These are phyloP conservation scores for Boulengeromyrus knoepffleri DNA, from an alignment of 2,113 vertebrate genomes.

Conservation along the genomic window DNA sequence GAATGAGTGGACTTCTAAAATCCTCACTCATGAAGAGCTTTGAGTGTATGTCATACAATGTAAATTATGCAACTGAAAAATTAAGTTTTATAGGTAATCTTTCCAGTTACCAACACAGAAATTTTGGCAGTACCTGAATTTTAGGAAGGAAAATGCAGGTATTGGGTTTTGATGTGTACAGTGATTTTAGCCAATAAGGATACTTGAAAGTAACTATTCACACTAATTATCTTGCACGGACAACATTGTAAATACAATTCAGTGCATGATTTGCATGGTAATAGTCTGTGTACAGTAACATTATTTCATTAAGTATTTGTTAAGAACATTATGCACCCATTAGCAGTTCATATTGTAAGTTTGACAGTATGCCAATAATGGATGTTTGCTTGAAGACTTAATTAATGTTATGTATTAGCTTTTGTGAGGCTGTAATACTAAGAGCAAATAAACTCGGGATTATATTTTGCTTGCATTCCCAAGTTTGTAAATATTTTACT, in stretches of 20 bases:
- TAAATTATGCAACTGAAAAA: background rate
- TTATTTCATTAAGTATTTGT: background rate
- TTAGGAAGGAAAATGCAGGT: background rate
- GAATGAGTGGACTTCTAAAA: background rate
- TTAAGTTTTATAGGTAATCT: background rate
- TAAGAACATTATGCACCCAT: background rate
- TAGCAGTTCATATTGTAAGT: background rate
- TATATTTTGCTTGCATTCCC: background rate
- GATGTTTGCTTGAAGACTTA: background rate
- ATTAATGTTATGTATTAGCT: background rate
- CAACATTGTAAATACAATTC: background rate
- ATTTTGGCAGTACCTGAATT: background rate
- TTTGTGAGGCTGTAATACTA: background rate
- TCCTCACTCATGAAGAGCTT: background rate
- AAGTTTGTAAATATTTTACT: background rate
- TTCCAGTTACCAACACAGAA: background rate
- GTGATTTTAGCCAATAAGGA: background rate
- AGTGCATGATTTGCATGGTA: background rate
- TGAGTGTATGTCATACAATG: background rate
- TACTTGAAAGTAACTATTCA: background rate
- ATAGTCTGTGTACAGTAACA: background rate
- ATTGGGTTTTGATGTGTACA: background rate
- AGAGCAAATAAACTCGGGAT: background rate
- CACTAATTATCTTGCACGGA: background rate
- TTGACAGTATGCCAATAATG: conserved; percentile 1